phyloP scores from a whole-genome alignment of 2,888 invertebrate species.

The Melanophora roralis region DNA sequence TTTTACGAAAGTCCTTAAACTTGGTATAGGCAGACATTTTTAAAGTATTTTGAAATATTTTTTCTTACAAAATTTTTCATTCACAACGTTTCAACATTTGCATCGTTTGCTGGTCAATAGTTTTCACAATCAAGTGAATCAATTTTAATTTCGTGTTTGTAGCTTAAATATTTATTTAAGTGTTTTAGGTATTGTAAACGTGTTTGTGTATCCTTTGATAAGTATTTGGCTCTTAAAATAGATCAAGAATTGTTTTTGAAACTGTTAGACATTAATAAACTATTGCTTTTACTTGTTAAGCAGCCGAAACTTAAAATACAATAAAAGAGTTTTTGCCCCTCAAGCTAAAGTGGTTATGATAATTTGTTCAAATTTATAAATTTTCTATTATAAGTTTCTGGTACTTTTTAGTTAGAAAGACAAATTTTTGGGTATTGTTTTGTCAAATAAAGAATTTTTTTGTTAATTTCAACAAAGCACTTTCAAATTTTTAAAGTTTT shows the following conservation, averaged over 20 bases:
- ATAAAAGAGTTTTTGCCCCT: constrained; percentile 23
- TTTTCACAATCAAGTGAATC: neutral
- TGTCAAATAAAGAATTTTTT: too few species aligned
- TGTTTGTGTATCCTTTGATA: constrained; percentile 32
- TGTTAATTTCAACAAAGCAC: too few species aligned
- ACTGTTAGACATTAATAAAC: too few species aligned
- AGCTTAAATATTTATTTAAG: neutral
- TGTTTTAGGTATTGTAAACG: too few species aligned
- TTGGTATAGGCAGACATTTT: too few species aligned
- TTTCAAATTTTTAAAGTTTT: too few species aligned
- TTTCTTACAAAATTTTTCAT: too few species aligned
- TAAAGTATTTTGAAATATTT: too few species aligned
- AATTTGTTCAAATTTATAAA: neutral
- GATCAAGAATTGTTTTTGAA: constrained; percentile 48
- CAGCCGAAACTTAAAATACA: neutral
- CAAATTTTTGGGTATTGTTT: neutral
- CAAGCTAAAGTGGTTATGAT: too few species aligned
- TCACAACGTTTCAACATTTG: too few species aligned
- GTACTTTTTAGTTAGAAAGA: neutral
- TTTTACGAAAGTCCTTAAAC: too few species aligned
- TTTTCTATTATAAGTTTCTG: constrained; percentile 26
- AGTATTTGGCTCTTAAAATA: constrained; percentile 37
- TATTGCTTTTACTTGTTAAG: neutral
- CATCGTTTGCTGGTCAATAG: too few species aligned
- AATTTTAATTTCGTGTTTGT: neutral